Evolutionary conservation across 2,888 invertebrate genomes (phyloP).

Genomic region (Meghimatium bilineatum): DNA sequence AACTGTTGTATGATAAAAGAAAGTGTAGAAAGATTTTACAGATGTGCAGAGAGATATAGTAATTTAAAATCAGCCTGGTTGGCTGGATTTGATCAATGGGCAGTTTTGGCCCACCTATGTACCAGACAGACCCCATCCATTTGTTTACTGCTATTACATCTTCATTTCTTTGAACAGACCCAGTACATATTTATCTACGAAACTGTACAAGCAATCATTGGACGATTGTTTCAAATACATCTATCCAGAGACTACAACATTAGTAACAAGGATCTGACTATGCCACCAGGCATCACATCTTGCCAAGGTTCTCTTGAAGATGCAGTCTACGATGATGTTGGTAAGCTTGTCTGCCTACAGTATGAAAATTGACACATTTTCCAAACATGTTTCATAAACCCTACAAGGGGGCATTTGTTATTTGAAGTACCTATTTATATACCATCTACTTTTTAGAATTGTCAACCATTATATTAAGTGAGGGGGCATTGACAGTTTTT

Average conservation of each 20-base stretch:
- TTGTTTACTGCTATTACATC: background rate
- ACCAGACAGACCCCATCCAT: background rate
- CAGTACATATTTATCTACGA: constrained; percentile 49
- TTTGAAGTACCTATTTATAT: too few relatives aligned
- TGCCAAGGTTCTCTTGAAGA: constrained; percentile 15
- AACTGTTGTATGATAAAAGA: too few relatives aligned
- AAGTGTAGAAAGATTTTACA: too few relatives aligned
- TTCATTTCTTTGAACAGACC: constrained; percentile 10
- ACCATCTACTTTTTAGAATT: background rate
- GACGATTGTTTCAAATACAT: background rate
- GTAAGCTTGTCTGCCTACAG: background rate
- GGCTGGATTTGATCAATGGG: too few relatives aligned
- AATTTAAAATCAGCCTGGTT: too few relatives aligned
- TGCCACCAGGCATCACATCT: background rate
- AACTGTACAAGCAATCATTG: constrained; percentile 37
- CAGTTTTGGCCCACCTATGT: too few relatives aligned
- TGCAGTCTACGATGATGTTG: constrained; percentile 26
- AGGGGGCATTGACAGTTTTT: too few relatives aligned
- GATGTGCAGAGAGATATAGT: too few relatives aligned
- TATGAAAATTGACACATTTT: too few relatives aligned
- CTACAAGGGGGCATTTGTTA: too few relatives aligned
- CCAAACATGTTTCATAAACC: too few relatives aligned
- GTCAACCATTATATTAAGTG: background rate
- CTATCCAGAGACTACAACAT: background rate
- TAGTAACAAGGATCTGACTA: background rate